Evolutionary conservation across 2,888 invertebrate genomes (phyloP), one percentile per base, ranked within the genome.

Genomic region (Diadromus collaris): DNA sequence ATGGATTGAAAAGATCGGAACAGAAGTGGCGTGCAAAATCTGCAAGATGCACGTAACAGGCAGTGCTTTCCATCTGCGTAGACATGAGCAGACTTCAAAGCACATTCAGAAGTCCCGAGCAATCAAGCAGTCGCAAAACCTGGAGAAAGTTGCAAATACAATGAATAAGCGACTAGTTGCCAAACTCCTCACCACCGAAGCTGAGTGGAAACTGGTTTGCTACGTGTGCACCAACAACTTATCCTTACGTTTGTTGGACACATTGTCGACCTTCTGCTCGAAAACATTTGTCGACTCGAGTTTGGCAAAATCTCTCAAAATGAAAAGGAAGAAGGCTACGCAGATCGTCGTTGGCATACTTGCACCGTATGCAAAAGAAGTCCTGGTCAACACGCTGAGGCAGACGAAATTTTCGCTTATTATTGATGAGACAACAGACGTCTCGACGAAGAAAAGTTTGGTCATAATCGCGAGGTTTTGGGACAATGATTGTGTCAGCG

Each of bases 371-470:
- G 69, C 68, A 1, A 54, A 51, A 10, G 24, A 70, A 56, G 32
- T 76, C 21, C 48, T 82, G 16, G 21, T 56, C 0, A 34, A 68
- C 13, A 81, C 78, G 48, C 51, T 83, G 29, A 72, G 44, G 56
- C 58, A 64, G 63, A 69, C 29, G 21, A n/a, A 60, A 27, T 85
- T 78, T 78, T 84, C 82, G 6, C 19, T 84, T 6, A 86, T 86
- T 29, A 74, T 85, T 24, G 85, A 85, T 70, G 84, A 85, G 67
- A 81, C 84, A n/a, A 85, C 85, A 0, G 84, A 84, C 73, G 67
- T 85, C 0, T 27, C 74, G 3, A 82, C 77, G 6, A 29, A 83
- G 72, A 83, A 80, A 21, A 54, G 54, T 54, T 67, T 80, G 48
- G 80, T 46, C 19, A 58, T 78, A 48, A 73, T 78, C 24, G 67